Evolutionary conservation across 2,888 invertebrate species (phyloP).

Genomic region (Idaea straminata): DNA sequence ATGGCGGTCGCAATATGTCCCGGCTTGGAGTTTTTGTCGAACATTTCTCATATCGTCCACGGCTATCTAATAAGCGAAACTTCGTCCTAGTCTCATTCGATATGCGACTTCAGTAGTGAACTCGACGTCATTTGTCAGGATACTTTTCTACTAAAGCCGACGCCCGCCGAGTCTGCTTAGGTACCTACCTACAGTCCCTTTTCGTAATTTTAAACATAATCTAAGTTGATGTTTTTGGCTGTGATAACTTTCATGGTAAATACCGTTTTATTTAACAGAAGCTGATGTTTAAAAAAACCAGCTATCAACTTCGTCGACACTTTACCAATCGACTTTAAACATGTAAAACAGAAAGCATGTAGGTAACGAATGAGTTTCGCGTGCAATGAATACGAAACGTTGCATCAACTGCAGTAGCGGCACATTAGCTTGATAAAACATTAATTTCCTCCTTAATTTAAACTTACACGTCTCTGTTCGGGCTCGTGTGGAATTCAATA

Average conservation of each 20-base stretch:
- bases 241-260: not conserved
- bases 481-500: conserved; percentile 16
- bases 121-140: conserved; percentile 58
- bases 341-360: conserved; percentile 39
- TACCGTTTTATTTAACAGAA: not conserved
- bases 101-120: conserved; percentile 68
- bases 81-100: conserved; percentile 69
- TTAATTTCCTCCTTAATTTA: conserved; percentile 39
- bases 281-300: not conserved
- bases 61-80: conserved; percentile 76
- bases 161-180: conserved; percentile 17
- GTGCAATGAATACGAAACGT: conserved; percentile 48
- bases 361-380: conserved; percentile 45
- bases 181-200: conserved; percentile 15
- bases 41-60: conserved; percentile 69
- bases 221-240: too few species aligned
- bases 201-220: conserved; percentile 24
- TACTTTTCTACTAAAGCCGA: conserved; percentile 27
- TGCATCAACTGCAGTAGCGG: conserved; percentile 28
- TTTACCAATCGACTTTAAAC: conserved; percentile 38
- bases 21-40: conserved; percentile 67
- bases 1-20: conserved; percentile 72
- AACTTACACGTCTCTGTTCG: conserved; percentile 22
- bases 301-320: conserved; percentile 24
- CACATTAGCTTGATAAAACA: conserved; percentile 39